Percentiles rank a stretch among this genome's conserved stretches.
These are phyloP conservation scores for Pteropus alecto DNA, from an alignment of 2,113 vertebrate species.

Conservation along the genomic window DNA sequence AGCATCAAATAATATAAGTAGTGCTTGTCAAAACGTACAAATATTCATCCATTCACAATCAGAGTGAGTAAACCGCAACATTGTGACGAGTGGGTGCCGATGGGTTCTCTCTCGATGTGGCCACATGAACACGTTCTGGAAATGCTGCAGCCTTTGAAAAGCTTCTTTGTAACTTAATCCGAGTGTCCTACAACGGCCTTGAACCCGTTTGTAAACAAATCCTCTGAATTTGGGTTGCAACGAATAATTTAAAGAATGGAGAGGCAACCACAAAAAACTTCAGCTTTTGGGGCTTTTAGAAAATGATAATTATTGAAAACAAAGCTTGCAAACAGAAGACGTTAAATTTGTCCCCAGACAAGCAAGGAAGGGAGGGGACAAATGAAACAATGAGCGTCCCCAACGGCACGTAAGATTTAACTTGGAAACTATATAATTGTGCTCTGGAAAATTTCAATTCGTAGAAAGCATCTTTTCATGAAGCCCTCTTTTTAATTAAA, in stretches of 20 bases:
- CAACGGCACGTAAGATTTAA: neutral
- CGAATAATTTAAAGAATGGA: neutral
- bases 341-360: neutral
- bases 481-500: neutral
- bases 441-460: neutral
- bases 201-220: neutral
- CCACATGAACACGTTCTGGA: rapidly evolving
- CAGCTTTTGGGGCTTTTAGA: neutral
- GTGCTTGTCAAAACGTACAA: rapidly evolving
- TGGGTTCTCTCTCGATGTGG: neutral
- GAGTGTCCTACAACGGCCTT: rapidly evolving
- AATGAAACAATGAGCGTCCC: too few relatives aligned
- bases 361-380: neutral
- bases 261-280: too few relatives aligned
- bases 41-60: rapidly evolving
- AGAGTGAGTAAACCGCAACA: too few relatives aligned
- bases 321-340: neutral
- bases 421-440: neutral
- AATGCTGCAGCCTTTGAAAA: rapidly evolving
- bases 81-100: neutral
- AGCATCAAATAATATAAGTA: rapidly evolving
- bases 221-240: neutral
- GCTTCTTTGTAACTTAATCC: neutral
- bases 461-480: neutral
- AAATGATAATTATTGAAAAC: neutral